Percentiles rank a stretch among this genome's conserved stretches.
phyloP scores from a whole-genome alignment of 2,888 invertebrate species.

The Cerastis rubricosa region DNA sequence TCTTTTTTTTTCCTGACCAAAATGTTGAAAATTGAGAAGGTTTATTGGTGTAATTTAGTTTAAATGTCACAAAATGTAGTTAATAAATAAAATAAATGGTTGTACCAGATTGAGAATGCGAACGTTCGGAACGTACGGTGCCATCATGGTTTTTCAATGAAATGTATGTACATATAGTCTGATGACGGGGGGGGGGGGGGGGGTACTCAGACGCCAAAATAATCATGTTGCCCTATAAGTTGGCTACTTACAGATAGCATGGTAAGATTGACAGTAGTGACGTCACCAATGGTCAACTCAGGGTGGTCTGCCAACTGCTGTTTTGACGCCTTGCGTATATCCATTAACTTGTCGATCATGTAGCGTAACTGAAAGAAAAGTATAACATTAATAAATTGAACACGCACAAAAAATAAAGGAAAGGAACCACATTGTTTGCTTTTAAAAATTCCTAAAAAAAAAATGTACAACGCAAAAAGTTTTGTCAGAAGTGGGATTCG shows the following conservation, averaged over 20 bases:
- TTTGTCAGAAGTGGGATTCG: slow-evolving; percentile 80
- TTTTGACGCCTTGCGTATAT: slow-evolving; percentile 92
- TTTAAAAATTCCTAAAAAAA: not conserved
- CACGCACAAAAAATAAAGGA: slow-evolving; percentile 7
- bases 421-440: not conserved
- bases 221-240: not conserved
- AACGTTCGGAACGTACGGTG: not conserved
- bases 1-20: not conserved
- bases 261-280: slow-evolving; percentile 96
- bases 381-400: not conserved
- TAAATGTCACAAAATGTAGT: not conserved
- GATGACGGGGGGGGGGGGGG: no score
- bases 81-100: not conserved
- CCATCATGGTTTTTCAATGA: not conserved
- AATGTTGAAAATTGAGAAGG: not conserved
- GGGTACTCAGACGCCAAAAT: not conserved
- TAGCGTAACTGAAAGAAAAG: slow-evolving; percentile 87
- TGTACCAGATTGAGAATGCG: not conserved
- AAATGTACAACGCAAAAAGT: not conserved
- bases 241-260: slow-evolving; percentile 90
- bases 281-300: slow-evolving; percentile 94
- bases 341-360: slow-evolving; percentile 94
- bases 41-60: not conserved
- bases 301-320: slow-evolving; percentile 92
- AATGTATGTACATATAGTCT: not conserved